These are phyloP conservation scores for Intellagama lesueurii DNA, from an alignment of 2,797 vertebrate species.

Conservation along the genomic window DNA sequence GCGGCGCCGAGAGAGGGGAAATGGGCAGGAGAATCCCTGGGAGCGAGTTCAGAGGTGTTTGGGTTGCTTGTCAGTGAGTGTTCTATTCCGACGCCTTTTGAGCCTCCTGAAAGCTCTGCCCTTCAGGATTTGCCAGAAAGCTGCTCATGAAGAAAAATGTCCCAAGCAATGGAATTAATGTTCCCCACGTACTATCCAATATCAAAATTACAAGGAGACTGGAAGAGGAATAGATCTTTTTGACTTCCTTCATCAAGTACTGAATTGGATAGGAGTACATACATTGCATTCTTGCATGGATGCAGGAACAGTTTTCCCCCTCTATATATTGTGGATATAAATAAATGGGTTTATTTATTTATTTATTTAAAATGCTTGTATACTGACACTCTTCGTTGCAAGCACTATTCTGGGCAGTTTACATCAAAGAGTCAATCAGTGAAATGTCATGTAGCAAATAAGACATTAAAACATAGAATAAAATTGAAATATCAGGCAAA, in stretches of 20 bases:
- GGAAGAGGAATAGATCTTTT: not conserved
- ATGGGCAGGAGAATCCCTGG: conserved; percentile 19
- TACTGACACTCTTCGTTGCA: too few relatives aligned
- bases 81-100: fast-evolving
- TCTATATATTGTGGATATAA: not conserved
- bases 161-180: fast-evolving
- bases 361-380: too few relatives aligned
- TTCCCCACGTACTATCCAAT: not conserved
- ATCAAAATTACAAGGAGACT: not conserved
- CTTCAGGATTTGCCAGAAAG: too few relatives aligned
- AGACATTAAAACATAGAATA: too few relatives aligned
- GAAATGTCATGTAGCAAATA: too few relatives aligned
- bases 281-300: fast-evolving
- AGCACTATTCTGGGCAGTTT: too few relatives aligned
- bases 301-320: too few relatives aligned
- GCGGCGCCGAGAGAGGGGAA: not conserved
- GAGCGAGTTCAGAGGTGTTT: fast-evolving
- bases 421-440: too few relatives aligned
- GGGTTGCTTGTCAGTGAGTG: not conserved
- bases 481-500: too few relatives aligned
- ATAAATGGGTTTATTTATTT: too few relatives aligned
- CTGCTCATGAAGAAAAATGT: not conserved
- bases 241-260: not conserved
- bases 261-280: not conserved
- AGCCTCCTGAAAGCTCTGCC: fast-evolving